Evolutionary conservation across 64 coral and sea anemone species (phyloP).

Genomic region (Dendronephthya gigantea): DNA sequence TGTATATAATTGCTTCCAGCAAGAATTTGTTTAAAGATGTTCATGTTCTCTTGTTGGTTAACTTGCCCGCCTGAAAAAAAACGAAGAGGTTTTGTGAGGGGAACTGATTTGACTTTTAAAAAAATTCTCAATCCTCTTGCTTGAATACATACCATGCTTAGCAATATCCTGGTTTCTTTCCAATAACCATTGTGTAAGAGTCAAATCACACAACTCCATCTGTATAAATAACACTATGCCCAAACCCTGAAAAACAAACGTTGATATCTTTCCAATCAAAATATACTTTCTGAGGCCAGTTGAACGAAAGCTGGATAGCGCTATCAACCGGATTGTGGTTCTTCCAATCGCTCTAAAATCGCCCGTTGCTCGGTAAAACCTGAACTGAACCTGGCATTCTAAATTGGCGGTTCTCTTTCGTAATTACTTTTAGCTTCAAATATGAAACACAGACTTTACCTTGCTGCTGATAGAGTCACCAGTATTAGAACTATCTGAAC

Average conservation of each 20-base stretch:
- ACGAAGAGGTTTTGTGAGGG: not conserved
- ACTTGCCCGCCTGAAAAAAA: slow-evolving; percentile 29
- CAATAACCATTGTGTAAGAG: slow-evolving; percentile 64
- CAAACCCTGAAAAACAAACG: not conserved
- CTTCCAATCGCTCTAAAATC: too few species aligned
- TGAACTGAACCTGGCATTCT: too few species aligned
- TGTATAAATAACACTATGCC: slow-evolving; percentile 93
- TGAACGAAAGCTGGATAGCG: too few species aligned
- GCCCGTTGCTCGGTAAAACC: too few species aligned
- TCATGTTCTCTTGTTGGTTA: slow-evolving; percentile 46
- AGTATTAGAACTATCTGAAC: not conserved
- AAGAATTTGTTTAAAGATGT: slow-evolving; percentile 77
- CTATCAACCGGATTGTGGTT: too few species aligned
- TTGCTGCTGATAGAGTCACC: not conserved
- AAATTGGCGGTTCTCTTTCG: too few species aligned
- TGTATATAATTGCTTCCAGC: slow-evolving; percentile 84
- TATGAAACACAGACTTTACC: not conserved
- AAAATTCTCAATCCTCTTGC: too few species aligned
- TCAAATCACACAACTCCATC: slow-evolving; percentile 85
- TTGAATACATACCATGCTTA: slow-evolving; percentile 21
- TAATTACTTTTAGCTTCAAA: too few species aligned
- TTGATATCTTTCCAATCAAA: too few species aligned
- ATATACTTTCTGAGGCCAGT: too few species aligned
- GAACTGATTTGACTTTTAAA: not conserved
- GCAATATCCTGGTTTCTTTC: slow-evolving; percentile 13